A percentile compares a stretch with the other conserved stretches of the same genome.
These are phyloP conservation scores for Hydrophis major DNA, from an alignment of 2,797 vertebrate species.

Conservation along the genomic window DNA sequence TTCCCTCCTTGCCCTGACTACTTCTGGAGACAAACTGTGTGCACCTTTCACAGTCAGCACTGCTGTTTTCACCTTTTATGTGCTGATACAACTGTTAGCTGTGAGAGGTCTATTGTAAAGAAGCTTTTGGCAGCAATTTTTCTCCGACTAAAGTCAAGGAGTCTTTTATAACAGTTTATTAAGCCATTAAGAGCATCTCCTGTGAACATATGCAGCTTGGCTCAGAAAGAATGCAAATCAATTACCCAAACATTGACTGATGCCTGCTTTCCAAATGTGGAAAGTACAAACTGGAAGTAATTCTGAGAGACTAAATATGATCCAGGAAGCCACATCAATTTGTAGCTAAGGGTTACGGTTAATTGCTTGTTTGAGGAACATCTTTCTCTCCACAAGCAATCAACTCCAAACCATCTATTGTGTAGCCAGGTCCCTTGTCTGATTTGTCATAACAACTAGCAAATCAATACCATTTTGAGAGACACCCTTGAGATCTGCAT, in stretches of 20 bases:
- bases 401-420: conserved; percentile 26
- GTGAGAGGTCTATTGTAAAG: conserved; percentile 38
- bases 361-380: conserved; percentile 60
- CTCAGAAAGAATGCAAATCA: conserved; percentile 62
- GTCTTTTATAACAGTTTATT: conserved; percentile 70
- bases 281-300: conserved; percentile 50
- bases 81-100: conserved; percentile 44
- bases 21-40: not conserved
- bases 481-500: conserved; percentile 25
- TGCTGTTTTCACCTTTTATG: conserved; percentile 46
- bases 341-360: conserved; percentile 47
- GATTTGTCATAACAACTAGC: conserved; percentile 41
- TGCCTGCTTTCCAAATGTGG: conserved; percentile 54
- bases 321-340: conserved; percentile 28
- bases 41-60: fast-evolving
- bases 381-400: conserved; percentile 1
- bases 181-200: conserved; percentile 71
- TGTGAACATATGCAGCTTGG: conserved; percentile 62
- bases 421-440: conserved; percentile 8
- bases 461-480: conserved; percentile 46
- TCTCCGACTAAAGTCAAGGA: conserved; percentile 66
- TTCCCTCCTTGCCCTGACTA: conserved; percentile 5
- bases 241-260: conserved; percentile 60
- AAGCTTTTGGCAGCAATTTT: conserved; percentile 59
- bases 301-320: conserved; percentile 40